These are phyloP conservation scores for Dascyllus trimaculatus DNA, from an alignment of 2,113 vertebrate genomes.

Conservation along the genomic window DNA sequence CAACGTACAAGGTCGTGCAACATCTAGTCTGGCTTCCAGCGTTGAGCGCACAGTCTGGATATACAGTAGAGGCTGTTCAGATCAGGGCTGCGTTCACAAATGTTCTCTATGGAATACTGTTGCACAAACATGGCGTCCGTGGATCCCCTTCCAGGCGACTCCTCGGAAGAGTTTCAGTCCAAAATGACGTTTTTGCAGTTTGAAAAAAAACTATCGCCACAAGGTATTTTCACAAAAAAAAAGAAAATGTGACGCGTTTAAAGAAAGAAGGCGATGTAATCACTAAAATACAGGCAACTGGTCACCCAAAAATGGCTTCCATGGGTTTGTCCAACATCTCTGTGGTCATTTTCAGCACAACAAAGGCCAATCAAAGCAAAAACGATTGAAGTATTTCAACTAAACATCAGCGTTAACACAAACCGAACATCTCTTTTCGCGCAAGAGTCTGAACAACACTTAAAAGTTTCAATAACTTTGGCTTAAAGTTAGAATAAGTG, in stretches of 20 bases:
- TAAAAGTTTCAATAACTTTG: conserved; percentile 30
- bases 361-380: conserved; percentile 11
- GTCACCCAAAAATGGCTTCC: conserved; percentile 44
- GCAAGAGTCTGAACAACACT: conserved; percentile 52
- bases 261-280: conserved; percentile 10
- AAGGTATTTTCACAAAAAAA: not conserved
- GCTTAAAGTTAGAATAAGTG: conserved; percentile 36
- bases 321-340: conserved; percentile 8
- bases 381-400: not conserved
- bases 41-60: conserved; percentile 44
- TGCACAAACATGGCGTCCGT: conserved; percentile 44
- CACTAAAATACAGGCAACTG: conserved; percentile 31
- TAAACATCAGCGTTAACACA: conserved; percentile 33
- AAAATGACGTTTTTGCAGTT: conserved; percentile 6
- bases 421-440: conserved; percentile 29
- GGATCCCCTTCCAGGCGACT: not conserved
- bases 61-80: conserved; percentile 37
- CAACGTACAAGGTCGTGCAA: conserved; percentile 77
- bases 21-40: conserved; percentile 69
- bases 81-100: conserved; percentile 46
- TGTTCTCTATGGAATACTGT: conserved; percentile 47
- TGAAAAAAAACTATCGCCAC: not conserved
- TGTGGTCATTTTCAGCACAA: conserved; percentile 25
- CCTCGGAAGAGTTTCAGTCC: conserved; percentile 44
- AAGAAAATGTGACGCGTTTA: not conserved